phyloP scores from a whole-genome alignment of 2,888 invertebrate species.

The Neocrepidodera transversa region DNA sequence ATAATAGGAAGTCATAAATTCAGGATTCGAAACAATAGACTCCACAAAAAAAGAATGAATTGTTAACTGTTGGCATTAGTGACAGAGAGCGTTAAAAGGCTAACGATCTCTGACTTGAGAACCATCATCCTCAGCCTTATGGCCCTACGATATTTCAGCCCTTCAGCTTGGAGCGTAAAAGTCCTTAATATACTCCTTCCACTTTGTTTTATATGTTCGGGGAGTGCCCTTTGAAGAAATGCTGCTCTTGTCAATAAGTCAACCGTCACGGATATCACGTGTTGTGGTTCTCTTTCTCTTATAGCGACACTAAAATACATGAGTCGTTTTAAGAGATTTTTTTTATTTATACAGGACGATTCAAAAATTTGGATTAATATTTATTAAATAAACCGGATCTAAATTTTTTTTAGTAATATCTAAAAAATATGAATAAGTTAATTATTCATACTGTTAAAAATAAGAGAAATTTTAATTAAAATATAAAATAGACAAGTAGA shows the following conservation, averaged over 20 bases:
- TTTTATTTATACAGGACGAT: too few species aligned
- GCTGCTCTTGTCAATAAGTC: conserved; percentile 24
- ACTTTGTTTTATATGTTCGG: conserved; percentile 33
- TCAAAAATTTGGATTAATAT: too few species aligned
- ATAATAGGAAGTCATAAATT: background rate
- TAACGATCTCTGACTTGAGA: conserved; percentile 39
- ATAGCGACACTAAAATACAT: too few species aligned
- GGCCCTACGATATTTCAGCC: conserved; percentile 12
- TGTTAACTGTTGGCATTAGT: conserved; percentile 35
- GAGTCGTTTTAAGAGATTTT: too few species aligned
- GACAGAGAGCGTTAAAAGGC: conserved; percentile 39
- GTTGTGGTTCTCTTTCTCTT: background rate
- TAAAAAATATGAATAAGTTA: too few species aligned
- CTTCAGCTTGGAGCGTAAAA: conserved; percentile 36
- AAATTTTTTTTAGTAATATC: too few species aligned
- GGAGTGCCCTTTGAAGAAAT: conserved; percentile 28
- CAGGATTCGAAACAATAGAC: conserved; percentile 31
- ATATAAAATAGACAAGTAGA: too few species aligned
- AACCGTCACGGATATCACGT: conserved; percentile 10
- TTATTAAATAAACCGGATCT: too few species aligned
- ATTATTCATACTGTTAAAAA: too few species aligned
- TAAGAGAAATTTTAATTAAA: too few species aligned
- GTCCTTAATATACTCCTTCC: conserved; percentile 37
- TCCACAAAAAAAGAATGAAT: conserved; percentile 29
- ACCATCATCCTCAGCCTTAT: conserved; percentile 36